These are phyloP conservation scores for Hirtodrosophila cameraria DNA, from an alignment of 2,888 invertebrate species.

Conservation along the genomic window DNA sequence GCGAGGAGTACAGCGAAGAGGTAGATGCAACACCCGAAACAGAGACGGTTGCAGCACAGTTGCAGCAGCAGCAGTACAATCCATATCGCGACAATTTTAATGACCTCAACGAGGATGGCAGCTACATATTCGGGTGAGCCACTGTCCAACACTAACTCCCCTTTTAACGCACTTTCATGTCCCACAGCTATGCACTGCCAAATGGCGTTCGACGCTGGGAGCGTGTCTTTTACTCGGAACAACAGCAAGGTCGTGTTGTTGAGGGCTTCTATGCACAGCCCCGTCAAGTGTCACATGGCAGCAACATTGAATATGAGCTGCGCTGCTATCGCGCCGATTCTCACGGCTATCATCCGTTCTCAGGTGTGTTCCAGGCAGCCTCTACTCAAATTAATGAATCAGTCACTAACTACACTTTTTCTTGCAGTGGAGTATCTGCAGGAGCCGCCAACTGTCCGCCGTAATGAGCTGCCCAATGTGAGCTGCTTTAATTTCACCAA, in stretches of 20 bases:
- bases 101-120: constrained; percentile 66
- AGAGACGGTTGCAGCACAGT: constrained; percentile 4
- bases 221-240: constrained; percentile 45
- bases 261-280: constrained; percentile 73
- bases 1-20: constrained; percentile 49
- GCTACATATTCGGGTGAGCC: constrained; percentile 68
- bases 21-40: constrained; percentile 17
- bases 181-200: constrained; percentile 61
- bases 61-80: constrained; percentile 50
- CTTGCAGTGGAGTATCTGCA: constrained; percentile 62
- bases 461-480: constrained; percentile 58
- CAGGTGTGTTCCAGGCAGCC: constrained; percentile 45
- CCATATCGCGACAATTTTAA: constrained; percentile 68
- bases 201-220: constrained; percentile 75
- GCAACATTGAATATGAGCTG: constrained; percentile 51
- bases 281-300: constrained; percentile 35
- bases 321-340: constrained; percentile 71
- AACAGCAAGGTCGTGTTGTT: constrained; percentile 51
- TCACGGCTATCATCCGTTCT: constrained; percentile 56
- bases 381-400: too few relatives aligned
- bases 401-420: neutral
- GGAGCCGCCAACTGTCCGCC: constrained; percentile 61
- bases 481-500: constrained; percentile 26
- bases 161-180: neutral
- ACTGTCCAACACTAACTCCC: neutral